These are phyloP conservation scores for Siniperca obscura DNA, from an alignment of 2,797 vertebrate genomes.

Conservation along the genomic window DNA sequence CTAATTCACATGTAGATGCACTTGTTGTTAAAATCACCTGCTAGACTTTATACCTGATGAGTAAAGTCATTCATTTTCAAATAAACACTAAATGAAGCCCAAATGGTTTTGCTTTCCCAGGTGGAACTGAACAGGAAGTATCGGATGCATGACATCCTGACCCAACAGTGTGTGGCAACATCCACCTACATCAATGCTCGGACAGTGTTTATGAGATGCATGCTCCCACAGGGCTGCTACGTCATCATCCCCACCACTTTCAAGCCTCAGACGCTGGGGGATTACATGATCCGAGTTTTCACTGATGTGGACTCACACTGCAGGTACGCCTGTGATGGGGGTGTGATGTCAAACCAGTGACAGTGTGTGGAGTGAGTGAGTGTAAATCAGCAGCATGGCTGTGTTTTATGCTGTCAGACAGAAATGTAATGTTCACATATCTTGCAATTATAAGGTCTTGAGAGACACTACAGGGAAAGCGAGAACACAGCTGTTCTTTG, in stretches of 20 bases:
- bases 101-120: conserved; percentile 69
- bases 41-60: neutral
- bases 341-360: neutral
- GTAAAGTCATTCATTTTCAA: neutral
- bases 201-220: conserved; percentile 87
- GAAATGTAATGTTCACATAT: conserved; percentile 12
- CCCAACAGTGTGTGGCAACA: conserved; percentile 83
- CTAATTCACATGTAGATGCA: neutral
- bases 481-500: conserved; percentile 17
- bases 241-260: conserved; percentile 92
- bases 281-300: conserved; percentile 92
- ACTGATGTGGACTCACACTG: conserved; percentile 88
- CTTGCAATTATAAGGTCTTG: conserved; percentile 9
- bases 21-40: neutral
- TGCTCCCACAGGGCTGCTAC: conserved; percentile 89
- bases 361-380: neutral
- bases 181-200: conserved; percentile 91
- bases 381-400: neutral
- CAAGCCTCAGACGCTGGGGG: conserved; percentile 77
- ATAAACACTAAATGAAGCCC: neutral
- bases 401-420: neutral
- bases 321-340: conserved; percentile 78
- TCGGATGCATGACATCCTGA: conserved; percentile 89
- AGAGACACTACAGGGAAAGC: neutral
- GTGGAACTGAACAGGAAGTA: conserved; percentile 95